Conservation (phyloP, 2,797 vertebrate genomes). For the Pangasius sanitwongsei region DNA sequence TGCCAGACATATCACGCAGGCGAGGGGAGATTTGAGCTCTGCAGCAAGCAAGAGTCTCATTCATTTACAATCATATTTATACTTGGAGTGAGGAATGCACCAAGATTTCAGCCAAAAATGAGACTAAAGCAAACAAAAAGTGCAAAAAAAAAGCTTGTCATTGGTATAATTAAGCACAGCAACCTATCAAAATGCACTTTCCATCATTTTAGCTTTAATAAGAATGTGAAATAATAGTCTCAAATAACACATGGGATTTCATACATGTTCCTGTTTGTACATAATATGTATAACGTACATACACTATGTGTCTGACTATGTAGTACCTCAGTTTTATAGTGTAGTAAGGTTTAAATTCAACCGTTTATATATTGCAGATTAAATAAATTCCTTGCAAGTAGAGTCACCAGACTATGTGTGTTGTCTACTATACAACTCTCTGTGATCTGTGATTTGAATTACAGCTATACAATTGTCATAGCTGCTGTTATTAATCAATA, state of each 20-base stretch:
- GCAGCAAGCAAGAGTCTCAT: not conserved
- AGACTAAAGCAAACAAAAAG: not conserved
- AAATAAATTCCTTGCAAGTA: not conserved
- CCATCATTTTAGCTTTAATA: not conserved
- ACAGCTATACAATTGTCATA: not conserved
- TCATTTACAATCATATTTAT: not conserved
- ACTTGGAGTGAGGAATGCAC: not conserved
- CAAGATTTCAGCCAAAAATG: not conserved
- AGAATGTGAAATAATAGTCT: not conserved
- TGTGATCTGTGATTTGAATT: conserved; percentile 1
- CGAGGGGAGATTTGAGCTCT: not conserved
- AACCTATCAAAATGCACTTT: not conserved
- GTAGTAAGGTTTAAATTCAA: not conserved
- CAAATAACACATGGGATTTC: not conserved
- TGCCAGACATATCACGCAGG: not conserved
- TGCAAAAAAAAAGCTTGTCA: not conserved
- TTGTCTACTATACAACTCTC: not conserved
- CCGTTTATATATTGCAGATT: too few relatives aligned
- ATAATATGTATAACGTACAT: not conserved
- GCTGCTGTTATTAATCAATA: not conserved
- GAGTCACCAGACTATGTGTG: not conserved
- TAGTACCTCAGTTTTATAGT: not conserved
- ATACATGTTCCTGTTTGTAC: not conserved
- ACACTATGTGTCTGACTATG: not conserved
- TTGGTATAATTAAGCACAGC: not conserved